Base-by-base conservation (phyloP, 2,797 vertebrate species). In the Poecilia gillii region DNA sequence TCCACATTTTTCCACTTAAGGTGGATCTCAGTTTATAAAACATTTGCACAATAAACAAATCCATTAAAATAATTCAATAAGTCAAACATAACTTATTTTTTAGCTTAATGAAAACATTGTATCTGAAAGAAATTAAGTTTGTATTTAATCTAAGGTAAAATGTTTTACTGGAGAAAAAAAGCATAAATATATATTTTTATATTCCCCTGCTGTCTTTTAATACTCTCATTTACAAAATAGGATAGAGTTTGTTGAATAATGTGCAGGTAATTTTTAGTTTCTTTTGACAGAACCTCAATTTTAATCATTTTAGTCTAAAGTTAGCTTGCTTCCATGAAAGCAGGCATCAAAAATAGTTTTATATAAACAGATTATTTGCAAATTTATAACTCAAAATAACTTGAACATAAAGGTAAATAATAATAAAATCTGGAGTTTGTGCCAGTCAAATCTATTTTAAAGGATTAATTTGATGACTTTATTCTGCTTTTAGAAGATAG, bases 401-500 rank as follows among this genome's bases (percentile, higher is more conserved):
- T n/a, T 36, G 11, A 68, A 41, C 39, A 41, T 9, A 18, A 43
- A 41, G 20, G 9, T 68, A 39, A 68, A 12, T 66, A 39, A 53
- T n/a, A 25, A 20, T 12, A 72, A 49, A 33, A 72, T 49, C 13
- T 72, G 16, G 5, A 46, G 28, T 23, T 47, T 31, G 3, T 73
- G 16, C 36, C 33, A 41, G 20, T 64, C 18, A 64, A 20, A 68
- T 11, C 64, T 73, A 33, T 20, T 75, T 20, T 73, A 36, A 76
- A 73, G 36, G 71, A 73, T 28, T 39, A 8, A 77, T 4, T 62
- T 75, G 18, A 72, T 78, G 74, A 33, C 49, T 57, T 74, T 28
- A 8, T 59, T 71, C 55, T 23, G 79, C 74, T 84, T 84, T 84
- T 33, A 57, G 46, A 43, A 39, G 47, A 73, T 81, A 66, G 75